These are phyloP conservation scores for Enteromius afrohamiltoni DNA, from an alignment of 2,797 vertebrate species.

Conservation along the genomic window DNA sequence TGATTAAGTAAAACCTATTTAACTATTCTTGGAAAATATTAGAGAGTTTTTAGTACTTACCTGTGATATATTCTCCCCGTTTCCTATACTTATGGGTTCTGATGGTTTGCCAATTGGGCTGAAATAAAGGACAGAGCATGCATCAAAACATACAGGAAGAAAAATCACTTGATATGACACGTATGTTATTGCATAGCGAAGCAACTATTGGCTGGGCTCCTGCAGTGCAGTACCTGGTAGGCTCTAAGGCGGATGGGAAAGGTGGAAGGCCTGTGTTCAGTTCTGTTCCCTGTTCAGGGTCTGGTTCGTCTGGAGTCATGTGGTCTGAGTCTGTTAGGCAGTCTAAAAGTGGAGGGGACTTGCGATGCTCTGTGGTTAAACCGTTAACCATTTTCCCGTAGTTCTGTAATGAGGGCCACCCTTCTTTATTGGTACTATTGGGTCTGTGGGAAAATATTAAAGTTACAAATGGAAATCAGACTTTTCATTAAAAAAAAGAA, in stretches of 20 bases:
- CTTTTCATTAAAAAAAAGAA: not conserved
- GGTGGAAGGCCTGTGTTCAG: constrained; percentile 78
- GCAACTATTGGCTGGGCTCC: not conserved
- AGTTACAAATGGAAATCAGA: not conserved
- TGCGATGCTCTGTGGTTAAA: constrained; percentile 80
- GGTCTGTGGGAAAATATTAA: constrained; percentile 73
- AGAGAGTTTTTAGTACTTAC: constrained; percentile 70
- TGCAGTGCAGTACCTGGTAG: constrained; percentile 57
- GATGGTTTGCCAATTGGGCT: constrained; percentile 96
- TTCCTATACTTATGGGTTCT: constrained; percentile 92
- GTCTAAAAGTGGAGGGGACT: constrained; percentile 81
- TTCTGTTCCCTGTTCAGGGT: constrained; percentile 71
- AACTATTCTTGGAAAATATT: not conserved
- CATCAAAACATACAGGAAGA: not conserved
- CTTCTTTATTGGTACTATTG: constrained; percentile 91
- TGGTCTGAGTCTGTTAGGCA: constrained; percentile 82
- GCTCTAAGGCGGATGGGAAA: constrained; percentile 62
- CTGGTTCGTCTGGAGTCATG: constrained; percentile 80
- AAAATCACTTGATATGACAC: not conserved
- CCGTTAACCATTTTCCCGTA: constrained; percentile 82
- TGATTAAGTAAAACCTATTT: not conserved
- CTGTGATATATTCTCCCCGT: constrained; percentile 94
- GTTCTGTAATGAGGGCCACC: constrained; percentile 91
- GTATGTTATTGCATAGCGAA: not conserved
- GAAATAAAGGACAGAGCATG: constrained; percentile 37